Evolutionary conservation across 2,888 invertebrate genomes (phyloP).

Genomic region (Coleophora deauratella): DNA sequence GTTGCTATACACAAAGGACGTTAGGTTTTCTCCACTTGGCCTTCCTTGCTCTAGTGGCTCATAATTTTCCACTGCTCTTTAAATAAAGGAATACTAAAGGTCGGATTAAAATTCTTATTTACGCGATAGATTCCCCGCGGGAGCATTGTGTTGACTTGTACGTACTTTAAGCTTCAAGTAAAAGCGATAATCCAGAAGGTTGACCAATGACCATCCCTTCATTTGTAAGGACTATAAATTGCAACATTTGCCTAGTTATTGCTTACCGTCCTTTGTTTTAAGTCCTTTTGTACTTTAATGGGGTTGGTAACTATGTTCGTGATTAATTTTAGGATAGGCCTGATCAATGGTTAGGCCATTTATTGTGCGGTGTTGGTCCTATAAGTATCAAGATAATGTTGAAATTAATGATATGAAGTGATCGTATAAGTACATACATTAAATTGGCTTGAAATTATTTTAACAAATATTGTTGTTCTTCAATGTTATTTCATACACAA

Average conservation of each 20-base stretch:
- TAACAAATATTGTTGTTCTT: too few relatives aligned
- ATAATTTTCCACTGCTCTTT: conserved; percentile 12
- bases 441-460: too few relatives aligned
- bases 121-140: conserved; percentile 29
- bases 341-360: too few relatives aligned
- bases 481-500: too few relatives aligned
- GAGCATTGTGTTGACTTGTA: conserved; percentile 16
- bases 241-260: conserved; percentile 32
- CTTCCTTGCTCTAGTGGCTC: too few relatives aligned
- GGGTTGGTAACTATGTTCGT: neutral
- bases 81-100: conserved; percentile 31
- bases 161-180: conserved; percentile 14
- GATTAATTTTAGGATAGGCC: neutral
- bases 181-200: conserved; percentile 35
- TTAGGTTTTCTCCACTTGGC: too few relatives aligned
- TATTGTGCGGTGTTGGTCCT: too few relatives aligned
- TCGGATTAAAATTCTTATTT: conserved; percentile 28
- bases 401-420: too few relatives aligned
- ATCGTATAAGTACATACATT: too few relatives aligned
- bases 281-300: conserved; percentile 6
- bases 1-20: too few relatives aligned
- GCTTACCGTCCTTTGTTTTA: conserved; percentile 3
- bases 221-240: conserved; percentile 35
- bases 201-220: conserved; percentile 33
- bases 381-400: too few relatives aligned